These are phyloP conservation scores for Irena cyanogastra DNA, from an alignment of 2,113 vertebrate genomes.

Conservation along the genomic window DNA sequence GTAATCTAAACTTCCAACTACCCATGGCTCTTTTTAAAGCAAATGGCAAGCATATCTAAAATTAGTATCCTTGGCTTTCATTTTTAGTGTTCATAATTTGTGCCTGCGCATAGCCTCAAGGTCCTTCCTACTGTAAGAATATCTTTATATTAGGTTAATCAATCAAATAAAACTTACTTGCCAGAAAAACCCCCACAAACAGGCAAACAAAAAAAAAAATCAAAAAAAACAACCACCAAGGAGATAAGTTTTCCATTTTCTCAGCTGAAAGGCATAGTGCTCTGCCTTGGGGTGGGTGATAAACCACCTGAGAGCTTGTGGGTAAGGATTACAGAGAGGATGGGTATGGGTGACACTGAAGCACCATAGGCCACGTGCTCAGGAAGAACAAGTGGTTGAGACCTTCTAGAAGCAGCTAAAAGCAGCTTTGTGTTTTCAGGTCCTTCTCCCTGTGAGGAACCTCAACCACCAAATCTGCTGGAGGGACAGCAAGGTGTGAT, in stretches of 20 bases:
- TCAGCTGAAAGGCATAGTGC: neutral
- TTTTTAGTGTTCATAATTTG: neutral
- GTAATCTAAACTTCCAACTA: neutral
- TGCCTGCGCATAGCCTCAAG: neutral
- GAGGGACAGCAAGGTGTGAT: neutral
- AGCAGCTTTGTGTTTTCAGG: neutral
- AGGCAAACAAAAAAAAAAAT: neutral
- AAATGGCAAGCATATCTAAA: neutral
- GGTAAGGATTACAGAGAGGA: neutral
- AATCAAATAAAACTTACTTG: neutral
- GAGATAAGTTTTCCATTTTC: neutral
- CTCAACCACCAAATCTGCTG: neutral
- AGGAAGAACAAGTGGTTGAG: neutral
- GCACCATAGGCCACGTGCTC: neutral
- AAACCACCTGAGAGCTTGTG: neutral
- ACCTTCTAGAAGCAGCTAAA: neutral
- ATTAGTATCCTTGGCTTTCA: neutral
- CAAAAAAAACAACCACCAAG: neutral
- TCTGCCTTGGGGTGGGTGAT: neutral
- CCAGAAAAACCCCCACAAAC: accelerated
- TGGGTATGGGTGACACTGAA: neutral
- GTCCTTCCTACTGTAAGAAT: neutral
- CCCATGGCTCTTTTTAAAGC: neutral
- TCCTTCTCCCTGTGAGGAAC: neutral
- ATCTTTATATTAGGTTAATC: neutral